phyloP scores from a whole-genome alignment of 2,113 vertebrate species.

The Xenus cinereus region DNA sequence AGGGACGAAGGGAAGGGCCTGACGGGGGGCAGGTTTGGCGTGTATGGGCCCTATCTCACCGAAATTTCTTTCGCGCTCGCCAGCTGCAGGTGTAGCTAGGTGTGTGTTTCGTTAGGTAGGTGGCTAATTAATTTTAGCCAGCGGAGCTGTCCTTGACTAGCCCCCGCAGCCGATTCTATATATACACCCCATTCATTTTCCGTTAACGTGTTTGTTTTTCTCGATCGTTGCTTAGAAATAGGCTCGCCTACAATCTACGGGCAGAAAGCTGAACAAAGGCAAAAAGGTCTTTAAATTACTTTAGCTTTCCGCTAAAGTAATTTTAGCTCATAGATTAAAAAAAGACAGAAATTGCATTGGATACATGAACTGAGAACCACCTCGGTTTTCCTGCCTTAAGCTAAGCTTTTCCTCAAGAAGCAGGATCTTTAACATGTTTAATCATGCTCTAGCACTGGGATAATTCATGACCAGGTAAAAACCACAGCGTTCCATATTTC shows the following conservation, averaged over 20 bases:
- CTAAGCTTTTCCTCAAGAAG: not conserved
- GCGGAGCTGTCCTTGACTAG: not conserved
- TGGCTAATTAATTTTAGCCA: not conserved
- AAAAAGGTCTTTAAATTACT: not conserved
- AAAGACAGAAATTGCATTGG: not conserved
- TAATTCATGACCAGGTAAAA: not conserved
- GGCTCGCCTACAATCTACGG: not conserved
- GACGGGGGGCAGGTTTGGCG: not conserved
- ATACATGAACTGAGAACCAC: not conserved
- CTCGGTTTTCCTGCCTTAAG: not conserved
- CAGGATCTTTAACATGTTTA: not conserved
- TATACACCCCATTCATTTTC: not conserved
- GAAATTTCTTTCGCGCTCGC: too few relatives aligned
- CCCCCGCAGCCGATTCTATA: not conserved
- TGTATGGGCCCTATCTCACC: too few relatives aligned
- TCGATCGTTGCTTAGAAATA: not conserved
- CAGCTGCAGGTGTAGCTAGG: too few relatives aligned
- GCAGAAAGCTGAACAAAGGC: not conserved
- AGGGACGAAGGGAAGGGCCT: accelerated
- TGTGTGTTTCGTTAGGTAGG: too few relatives aligned
- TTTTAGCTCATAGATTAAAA: not conserved
- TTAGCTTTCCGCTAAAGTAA: not conserved
- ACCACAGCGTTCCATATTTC: not conserved
- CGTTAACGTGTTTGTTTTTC: not conserved
- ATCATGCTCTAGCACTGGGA: not conserved